A percentile compares a stretch with the other conserved stretches of the same genome.
Conservation (phyloP, 2,113 vertebrate genomes). For the Taxidea taxus region DNA sequence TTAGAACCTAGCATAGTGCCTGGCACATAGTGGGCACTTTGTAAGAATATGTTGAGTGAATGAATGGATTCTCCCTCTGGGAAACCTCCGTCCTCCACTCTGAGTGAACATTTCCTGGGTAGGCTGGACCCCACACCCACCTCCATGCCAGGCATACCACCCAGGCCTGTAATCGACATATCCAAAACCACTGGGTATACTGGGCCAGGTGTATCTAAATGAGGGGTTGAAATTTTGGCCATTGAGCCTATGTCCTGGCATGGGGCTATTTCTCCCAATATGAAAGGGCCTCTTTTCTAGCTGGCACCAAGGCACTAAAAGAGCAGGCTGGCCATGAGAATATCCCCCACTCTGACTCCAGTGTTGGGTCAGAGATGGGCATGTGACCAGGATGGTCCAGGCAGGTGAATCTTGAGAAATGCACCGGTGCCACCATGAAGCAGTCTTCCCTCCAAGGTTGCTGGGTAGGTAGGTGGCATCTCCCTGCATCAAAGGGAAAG, state of each 20-base stretch:
- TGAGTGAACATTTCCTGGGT: background rate
- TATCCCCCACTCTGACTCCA: background rate
- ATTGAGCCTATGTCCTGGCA: too few species aligned
- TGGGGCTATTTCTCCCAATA: background rate
- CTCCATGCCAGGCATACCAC: background rate
- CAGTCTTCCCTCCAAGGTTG: background rate
- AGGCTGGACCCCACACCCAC: background rate
- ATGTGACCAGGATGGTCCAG: background rate
- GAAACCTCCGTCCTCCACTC: background rate
- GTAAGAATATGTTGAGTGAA: background rate
- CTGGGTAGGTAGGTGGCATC: background rate
- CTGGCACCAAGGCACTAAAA: rapidly evolving
- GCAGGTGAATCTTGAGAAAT: background rate
- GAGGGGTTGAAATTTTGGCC: background rate
- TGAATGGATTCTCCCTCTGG: background rate
- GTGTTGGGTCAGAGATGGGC: background rate
- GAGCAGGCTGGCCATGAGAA: background rate
- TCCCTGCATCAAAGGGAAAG: rapidly evolving
- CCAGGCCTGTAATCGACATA: background rate
- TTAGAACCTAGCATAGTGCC: background rate
- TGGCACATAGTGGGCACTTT: background rate
- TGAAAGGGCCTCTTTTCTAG: background rate
- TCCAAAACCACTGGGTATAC: background rate
- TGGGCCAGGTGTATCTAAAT: background rate
- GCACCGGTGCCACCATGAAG: background rate